These are phyloP conservation scores for Alcedo atthis DNA, from an alignment of 2,797 vertebrate species.

Conservation along the genomic window DNA sequence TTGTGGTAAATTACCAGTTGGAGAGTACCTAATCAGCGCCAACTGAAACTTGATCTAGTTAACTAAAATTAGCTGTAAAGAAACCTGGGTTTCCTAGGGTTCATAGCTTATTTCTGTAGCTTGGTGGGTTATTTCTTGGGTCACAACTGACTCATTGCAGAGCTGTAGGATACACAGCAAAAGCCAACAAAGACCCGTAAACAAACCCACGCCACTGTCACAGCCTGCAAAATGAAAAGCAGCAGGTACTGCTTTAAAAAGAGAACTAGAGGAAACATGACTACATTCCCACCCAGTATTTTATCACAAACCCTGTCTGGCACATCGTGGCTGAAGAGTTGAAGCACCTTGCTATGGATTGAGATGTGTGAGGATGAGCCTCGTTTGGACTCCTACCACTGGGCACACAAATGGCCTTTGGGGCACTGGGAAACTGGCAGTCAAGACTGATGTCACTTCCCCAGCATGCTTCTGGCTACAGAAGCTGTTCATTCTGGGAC, in stretches of 20 bases:
- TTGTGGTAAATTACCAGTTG: slow-evolving; percentile 71
- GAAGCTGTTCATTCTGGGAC: background rate
- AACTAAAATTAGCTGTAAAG: slow-evolving; percentile 66
- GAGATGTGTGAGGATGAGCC: background rate
- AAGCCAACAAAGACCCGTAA: background rate
- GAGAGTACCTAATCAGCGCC: slow-evolving; percentile 73
- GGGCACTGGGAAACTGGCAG: background rate
- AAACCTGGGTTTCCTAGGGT: slow-evolving; percentile 44
- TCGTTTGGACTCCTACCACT: background rate
- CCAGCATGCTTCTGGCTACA: slow-evolving; percentile 18
- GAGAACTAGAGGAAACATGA: background rate
- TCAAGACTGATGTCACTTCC: background rate
- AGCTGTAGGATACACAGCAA: background rate
- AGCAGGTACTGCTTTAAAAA: background rate
- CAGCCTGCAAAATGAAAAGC: background rate
- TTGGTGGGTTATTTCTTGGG: slow-evolving; percentile 27
- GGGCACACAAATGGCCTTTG: background rate
- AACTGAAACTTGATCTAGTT: slow-evolving; percentile 66
- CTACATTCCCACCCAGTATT: background rate
- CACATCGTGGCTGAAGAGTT: background rate
- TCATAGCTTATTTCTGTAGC: slow-evolving; percentile 58
- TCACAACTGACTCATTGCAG: slow-evolving; percentile 16
- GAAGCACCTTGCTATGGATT: background rate
- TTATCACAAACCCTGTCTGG: background rate
- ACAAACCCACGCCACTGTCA: background rate